Percentiles rank a stretch among this genome's conserved stretches.
Conservation (phyloP, 1,140 invertebrate species). For the Ceratosolen solmsi region DNA sequence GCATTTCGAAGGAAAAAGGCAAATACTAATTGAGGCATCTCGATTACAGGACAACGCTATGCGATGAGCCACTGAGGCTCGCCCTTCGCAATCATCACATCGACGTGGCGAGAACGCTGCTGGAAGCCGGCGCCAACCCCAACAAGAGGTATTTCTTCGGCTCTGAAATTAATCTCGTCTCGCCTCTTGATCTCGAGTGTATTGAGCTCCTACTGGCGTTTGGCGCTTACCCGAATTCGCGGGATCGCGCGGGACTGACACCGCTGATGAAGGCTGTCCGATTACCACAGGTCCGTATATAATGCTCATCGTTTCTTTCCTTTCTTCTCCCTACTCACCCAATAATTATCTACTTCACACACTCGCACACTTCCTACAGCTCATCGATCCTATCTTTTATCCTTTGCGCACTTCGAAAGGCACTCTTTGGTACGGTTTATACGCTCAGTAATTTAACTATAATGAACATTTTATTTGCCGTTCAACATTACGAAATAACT, state of each 20-base stretch:
- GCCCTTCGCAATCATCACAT: conserved; percentile 91
- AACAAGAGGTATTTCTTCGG: conserved; percentile 92
- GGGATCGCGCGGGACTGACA: conserved; percentile 86
- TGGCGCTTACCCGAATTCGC: conserved; percentile 89
- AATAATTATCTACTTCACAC: too few species aligned
- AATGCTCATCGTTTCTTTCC: neutral
- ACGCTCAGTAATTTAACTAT: too few species aligned
- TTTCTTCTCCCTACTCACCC: neutral
- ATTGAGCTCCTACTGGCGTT: conserved; percentile 87
- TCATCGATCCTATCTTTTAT: too few species aligned
- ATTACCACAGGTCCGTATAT: conserved; percentile 80
- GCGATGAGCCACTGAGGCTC: conserved; percentile 86
- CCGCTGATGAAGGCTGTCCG: conserved; percentile 91
- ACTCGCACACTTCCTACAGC: too few species aligned
- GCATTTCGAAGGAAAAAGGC: neutral
- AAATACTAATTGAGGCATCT: neutral
- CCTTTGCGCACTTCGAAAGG: too few species aligned
- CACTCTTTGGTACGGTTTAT: too few species aligned
- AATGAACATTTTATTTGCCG: too few species aligned
- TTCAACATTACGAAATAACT: too few species aligned
- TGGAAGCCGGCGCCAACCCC: conserved; percentile 83
- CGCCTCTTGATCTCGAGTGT: conserved; percentile 83
- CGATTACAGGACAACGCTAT: conserved; percentile 77
- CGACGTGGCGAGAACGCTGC: conserved; percentile 79
- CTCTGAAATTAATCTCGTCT: conserved; percentile 90